A percentile compares a stretch with the other conserved stretches of the same genome.
Evolutionary conservation across 2,888 invertebrate genomes (phyloP).

Genomic region (Corythucha ciliata): DNA sequence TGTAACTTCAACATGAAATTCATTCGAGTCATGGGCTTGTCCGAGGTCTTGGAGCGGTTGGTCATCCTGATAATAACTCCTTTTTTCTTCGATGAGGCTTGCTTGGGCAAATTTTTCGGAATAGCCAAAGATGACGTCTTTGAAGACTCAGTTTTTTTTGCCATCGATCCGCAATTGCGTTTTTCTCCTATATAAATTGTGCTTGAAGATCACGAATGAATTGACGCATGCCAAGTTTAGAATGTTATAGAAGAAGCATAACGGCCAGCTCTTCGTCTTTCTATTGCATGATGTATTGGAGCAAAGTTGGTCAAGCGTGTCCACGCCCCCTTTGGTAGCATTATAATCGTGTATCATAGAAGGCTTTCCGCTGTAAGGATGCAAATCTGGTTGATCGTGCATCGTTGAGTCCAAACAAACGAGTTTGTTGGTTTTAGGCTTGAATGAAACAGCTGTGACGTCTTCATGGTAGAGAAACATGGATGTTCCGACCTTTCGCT

Average conservation of each 20-base stretch:
- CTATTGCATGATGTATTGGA: slow-evolving; percentile 29
- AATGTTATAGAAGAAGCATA: slow-evolving; percentile 33
- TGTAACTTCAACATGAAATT: slow-evolving; percentile 19
- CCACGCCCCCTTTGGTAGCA: slow-evolving; percentile 35
- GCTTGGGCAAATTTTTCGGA: background rate
- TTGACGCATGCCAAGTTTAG: slow-evolving; percentile 36
- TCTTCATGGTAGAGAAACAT: slow-evolving; percentile 36
- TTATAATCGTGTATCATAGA: slow-evolving; percentile 35
- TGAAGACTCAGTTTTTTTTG: no score
- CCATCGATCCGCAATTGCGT: background rate
- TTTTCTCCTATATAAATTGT: slow-evolving; percentile 10
- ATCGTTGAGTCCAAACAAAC: slow-evolving; percentile 35
- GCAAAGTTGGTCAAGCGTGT: slow-evolving; percentile 34
- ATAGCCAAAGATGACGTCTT: no score
- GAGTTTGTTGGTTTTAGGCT: slow-evolving; percentile 31
- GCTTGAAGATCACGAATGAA: slow-evolving; percentile 19
- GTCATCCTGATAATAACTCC: no score
- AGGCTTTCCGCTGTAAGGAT: slow-evolving; percentile 34
- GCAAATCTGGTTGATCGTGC: slow-evolving; percentile 30
- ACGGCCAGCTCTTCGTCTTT: slow-evolving; percentile 34
- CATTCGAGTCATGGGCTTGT: no score
- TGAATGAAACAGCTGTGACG: slow-evolving; percentile 35
- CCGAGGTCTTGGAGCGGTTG: no score
- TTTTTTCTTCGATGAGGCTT: no score
- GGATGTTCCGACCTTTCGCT: slow-evolving; percentile 29